Conservation (phyloP, 2,888 invertebrate genomes). For the Tenthredo scrophulariae region DNA sequence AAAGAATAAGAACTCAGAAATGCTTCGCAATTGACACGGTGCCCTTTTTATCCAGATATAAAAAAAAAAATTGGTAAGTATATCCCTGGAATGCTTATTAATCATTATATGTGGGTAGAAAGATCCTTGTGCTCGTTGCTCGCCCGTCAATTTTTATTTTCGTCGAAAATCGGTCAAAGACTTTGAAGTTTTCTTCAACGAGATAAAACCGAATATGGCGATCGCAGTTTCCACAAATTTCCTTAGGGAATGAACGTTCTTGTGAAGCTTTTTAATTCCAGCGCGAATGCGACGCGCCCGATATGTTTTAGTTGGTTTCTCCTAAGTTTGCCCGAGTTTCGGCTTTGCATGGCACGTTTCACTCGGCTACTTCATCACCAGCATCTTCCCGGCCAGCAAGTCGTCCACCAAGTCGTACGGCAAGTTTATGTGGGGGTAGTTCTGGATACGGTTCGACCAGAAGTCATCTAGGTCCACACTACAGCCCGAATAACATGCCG, state of each 20-base stretch:
- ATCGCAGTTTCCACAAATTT: not conserved
- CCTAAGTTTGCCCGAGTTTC: constrained; percentile 75
- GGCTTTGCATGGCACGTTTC: constrained; percentile 75
- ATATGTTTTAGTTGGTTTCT: constrained; percentile 75
- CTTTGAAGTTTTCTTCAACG: not conserved
- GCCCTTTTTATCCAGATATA: not conserved
- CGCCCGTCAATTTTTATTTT: not conserved
- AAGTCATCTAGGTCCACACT: constrained; percentile 76
- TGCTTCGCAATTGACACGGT: constrained; percentile 10
- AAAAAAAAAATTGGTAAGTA: not conserved
- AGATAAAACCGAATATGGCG: not conserved
- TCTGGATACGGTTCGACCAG: constrained; percentile 80
- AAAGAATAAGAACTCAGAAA: not conserved
- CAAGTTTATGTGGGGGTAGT: constrained; percentile 68
- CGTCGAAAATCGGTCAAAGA: not conserved
- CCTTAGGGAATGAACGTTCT: not conserved
- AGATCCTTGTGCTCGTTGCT: not conserved
- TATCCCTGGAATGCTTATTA: constrained; percentile 24
- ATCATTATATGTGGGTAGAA: constrained; percentile 5
- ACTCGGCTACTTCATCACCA: constrained; percentile 69
- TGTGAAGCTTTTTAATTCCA: not conserved
- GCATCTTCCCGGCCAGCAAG: constrained; percentile 70
- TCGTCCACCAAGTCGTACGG: constrained; percentile 50
- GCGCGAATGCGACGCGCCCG: constrained; percentile 46
- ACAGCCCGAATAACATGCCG: constrained; percentile 74